A percentile compares a stretch with the other conserved stretches of the same genome.
Conservation (phyloP, 2,888 invertebrate species). For the Ectobius pallidus region DNA sequence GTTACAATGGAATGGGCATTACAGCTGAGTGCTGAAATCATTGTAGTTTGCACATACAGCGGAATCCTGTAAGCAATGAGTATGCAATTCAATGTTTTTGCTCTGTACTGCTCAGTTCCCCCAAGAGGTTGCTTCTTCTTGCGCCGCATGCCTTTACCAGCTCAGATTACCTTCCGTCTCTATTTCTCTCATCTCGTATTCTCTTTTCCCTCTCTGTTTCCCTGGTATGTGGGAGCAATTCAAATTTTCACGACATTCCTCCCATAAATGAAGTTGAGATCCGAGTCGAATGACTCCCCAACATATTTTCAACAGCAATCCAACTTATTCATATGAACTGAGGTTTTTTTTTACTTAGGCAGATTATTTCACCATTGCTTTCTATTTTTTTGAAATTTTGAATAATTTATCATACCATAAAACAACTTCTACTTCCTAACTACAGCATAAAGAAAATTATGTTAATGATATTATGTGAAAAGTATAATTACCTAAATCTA, state of each 20-base stretch:
- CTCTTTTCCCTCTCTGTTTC: conserved; percentile 30
- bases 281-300: conserved; percentile 32
- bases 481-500: too few relatives aligned
- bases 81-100: conserved; percentile 24
- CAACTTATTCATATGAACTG: conserved; percentile 1
- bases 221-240: conserved; percentile 41
- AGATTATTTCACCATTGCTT: too few relatives aligned
- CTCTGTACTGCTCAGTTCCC: conserved; percentile 3
- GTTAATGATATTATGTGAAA: too few relatives aligned
- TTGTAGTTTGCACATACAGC: too few relatives aligned
- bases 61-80: too few relatives aligned
- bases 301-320: conserved; percentile 13
- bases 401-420: too few relatives aligned
- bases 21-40: too few relatives aligned
- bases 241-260: conserved; percentile 42
- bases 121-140: not conserved
- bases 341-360: too few relatives aligned
- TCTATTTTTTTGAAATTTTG: too few relatives aligned
- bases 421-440: too few relatives aligned
- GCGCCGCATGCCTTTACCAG: conserved; percentile 27
- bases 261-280: conserved; percentile 41
- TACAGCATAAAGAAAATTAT: too few relatives aligned
- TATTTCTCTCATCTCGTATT: conserved; percentile 33
- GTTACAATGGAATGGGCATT: too few relatives aligned
- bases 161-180: conserved; percentile 38